Evolutionary conservation across 2,888 invertebrate species (phyloP).

Genomic region (Polyommatus icarus): DNA sequence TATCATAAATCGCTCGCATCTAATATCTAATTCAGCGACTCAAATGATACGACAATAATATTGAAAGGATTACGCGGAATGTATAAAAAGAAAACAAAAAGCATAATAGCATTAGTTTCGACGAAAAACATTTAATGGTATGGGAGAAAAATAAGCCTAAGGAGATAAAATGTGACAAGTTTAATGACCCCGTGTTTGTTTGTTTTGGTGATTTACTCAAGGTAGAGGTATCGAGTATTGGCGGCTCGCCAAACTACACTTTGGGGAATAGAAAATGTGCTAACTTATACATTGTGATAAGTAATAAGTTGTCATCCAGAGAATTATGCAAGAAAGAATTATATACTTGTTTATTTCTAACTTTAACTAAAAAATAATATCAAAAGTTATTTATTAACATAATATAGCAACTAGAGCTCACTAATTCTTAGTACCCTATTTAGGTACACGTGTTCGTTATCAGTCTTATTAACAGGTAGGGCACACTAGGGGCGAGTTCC

Average conservation of each 20-base stretch:
- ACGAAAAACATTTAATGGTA: slow-evolving; percentile 38
- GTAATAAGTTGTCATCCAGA: slow-evolving; percentile 36
- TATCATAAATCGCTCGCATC: background rate
- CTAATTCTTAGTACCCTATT: background rate
- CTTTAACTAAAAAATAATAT: slow-evolving; percentile 8
- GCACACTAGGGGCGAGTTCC: background rate
- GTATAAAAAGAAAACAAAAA: background rate
- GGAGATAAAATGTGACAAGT: slow-evolving; percentile 42
- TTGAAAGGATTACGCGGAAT: slow-evolving; percentile 10
- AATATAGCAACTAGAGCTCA: background rate
- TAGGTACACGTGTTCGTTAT: background rate
- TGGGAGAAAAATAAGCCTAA: slow-evolving; percentile 35
- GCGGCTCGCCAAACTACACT: slow-evolving; percentile 53
- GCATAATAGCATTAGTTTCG: slow-evolving; percentile 37
- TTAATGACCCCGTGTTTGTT: slow-evolving; percentile 56
- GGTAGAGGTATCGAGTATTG: slow-evolving; percentile 54
- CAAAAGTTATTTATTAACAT: background rate
- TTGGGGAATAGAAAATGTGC: slow-evolving; percentile 32
- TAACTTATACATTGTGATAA: slow-evolving; percentile 32
- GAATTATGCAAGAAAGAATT: slow-evolving; percentile 32
- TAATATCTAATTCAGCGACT: background rate
- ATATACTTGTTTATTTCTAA: slow-evolving; percentile 26
- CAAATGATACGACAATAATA: slow-evolving; percentile 11
- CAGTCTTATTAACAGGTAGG: background rate
- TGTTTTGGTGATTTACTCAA: slow-evolving; percentile 59